Conservation (phyloP, 1,140 invertebrate genomes). For the Sinonovacula constricta region DNA sequence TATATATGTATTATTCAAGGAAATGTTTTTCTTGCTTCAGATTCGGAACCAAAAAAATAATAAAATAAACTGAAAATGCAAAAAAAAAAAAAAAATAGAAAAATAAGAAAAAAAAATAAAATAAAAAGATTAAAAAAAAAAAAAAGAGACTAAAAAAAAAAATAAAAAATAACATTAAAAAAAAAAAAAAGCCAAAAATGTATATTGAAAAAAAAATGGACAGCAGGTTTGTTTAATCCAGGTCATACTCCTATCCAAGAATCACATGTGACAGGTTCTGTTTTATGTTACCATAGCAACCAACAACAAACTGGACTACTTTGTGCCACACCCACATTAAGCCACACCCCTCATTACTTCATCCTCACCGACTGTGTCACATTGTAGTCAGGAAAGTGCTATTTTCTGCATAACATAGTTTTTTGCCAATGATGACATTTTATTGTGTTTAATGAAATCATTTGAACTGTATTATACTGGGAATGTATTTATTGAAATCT, state of each 20-base stretch:
- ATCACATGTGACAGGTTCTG: slow-evolving; percentile 44
- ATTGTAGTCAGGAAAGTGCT: too few species aligned
- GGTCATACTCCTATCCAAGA: slow-evolving; percentile 52
- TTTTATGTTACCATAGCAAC: too few species aligned
- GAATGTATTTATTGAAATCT: too few species aligned
- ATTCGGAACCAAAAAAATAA: slow-evolving; percentile 18
- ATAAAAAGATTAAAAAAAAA: slow-evolving; percentile 43
- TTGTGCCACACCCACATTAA: too few species aligned
- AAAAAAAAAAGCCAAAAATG: background rate
- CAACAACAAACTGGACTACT: too few species aligned
- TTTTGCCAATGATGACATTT: too few species aligned
- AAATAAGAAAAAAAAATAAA: slow-evolving; percentile 1
- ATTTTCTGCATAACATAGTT: too few species aligned
- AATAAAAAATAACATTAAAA: slow-evolving; percentile 29
- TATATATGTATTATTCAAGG: too few species aligned
- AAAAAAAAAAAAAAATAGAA: slow-evolving; percentile 21
- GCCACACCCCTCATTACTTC: too few species aligned
- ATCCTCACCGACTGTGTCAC: too few species aligned
- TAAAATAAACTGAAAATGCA: slow-evolving; percentile 19
- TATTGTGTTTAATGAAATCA: too few species aligned
- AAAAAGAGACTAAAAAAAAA: slow-evolving; percentile 35
- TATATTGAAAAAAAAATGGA: background rate
- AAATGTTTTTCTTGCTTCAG: background rate
- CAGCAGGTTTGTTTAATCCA: slow-evolving; percentile 17
- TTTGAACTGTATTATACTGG: too few species aligned